phyloP scores from a whole-genome alignment of 1,140 invertebrate species.

The Bactericera cockerelli region DNA sequence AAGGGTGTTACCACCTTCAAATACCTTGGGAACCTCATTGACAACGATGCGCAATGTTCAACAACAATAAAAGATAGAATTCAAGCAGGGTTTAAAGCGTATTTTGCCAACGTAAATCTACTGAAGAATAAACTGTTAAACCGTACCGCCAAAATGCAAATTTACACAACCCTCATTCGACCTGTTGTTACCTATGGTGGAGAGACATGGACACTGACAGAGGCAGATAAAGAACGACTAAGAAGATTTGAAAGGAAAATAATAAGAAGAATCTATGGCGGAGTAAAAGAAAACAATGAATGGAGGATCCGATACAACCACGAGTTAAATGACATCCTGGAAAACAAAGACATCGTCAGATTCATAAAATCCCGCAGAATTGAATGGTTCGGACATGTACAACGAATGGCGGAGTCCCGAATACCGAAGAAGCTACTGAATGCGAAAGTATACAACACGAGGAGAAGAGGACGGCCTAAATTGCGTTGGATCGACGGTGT shows the following conservation, averaged over 20 bases:
- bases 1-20: background rate
- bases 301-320: slow-evolving; percentile 10
- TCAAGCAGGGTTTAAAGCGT: background rate
- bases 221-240: slow-evolving; percentile 13
- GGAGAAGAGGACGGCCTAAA: too few species aligned
- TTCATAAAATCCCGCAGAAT: too few species aligned
- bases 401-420: background rate
- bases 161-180: slow-evolving; percentile 10
- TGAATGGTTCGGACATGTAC: too few species aligned
- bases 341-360: slow-evolving; percentile 7
- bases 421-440: too few species aligned
- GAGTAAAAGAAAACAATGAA: slow-evolving; percentile 10
- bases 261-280: slow-evolving; percentile 13
- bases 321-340: slow-evolving; percentile 5
- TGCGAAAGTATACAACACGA: too few species aligned
- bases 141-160: slow-evolving; percentile 12
- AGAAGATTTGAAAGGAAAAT: slow-evolving; percentile 14
- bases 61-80: background rate
- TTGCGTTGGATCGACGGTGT: too few species aligned
- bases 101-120: background rate
- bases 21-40: background rate
- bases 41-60: background rate
- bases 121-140: slow-evolving; percentile 3
- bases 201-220: slow-evolving; percentile 15
- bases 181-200: slow-evolving; percentile 15